Evolutionary conservation across 2,797 vertebrate genomes (phyloP), one percentile per base, ranked within the genome.

Genomic region (Ciconia nigra): DNA sequence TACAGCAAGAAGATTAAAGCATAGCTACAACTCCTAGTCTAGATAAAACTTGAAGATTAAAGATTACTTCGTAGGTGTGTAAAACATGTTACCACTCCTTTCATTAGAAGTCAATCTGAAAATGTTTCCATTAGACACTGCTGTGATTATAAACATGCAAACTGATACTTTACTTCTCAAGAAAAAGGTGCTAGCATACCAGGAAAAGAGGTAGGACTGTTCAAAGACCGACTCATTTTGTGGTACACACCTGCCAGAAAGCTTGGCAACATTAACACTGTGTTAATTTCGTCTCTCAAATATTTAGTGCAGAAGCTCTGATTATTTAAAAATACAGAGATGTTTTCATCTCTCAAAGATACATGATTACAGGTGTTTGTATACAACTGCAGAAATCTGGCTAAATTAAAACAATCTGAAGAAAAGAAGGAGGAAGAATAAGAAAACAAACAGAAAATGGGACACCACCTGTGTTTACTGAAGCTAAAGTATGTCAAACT

Each of bases 1-100:
- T 26, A 12, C 66, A 46, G 73, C 55, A 22, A 81, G 72, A 39
- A 89, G 93, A 94, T 96, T 81, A 94, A 96, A 96, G 89, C 96
- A 94, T 17, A 95, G 89, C 85, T 83, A 59, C 93, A 94, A 72
- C 83, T 94, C 85, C 93, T 54, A 18, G 58, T 19, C 72, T 61
- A 96, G 91, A 95, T 94, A 87, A 95, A 93, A 83, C 39, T 4
- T 11, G 19, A 26, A 86, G 96, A 96, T 95, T 86, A 93, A 87
- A 90, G 82, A 84, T 80, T 83, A 49, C 3, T 2, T 41, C 70
- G 90, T 52, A 94, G 94, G 93, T 93, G 88, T 90, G 86, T 29
- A 73, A 49, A 93, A 90, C 87, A 89, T 9, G 62, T 4, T 58
- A 39, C 47, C 73, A 69, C 90, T 89, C 83, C 96, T 97, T 70